Evolutionary conservation across 2,797 vertebrate species (phyloP).

Genomic region (Pantherophis vulpinus): DNA sequence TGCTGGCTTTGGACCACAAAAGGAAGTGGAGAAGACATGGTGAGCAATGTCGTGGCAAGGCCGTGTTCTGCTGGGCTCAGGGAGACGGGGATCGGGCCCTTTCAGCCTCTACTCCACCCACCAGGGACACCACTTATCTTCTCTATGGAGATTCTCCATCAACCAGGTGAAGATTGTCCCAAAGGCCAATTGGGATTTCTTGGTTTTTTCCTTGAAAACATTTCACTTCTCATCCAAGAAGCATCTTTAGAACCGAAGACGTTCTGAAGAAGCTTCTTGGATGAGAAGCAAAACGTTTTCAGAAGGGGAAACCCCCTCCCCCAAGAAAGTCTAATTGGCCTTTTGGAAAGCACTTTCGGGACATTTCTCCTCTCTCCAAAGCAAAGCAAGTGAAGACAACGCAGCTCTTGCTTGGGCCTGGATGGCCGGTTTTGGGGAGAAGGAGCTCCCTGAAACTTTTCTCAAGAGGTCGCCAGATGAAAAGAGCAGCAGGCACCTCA

Average conservation of each 20-base stretch:
- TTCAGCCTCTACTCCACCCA: not conserved
- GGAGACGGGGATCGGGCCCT: not conserved
- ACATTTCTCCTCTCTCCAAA: not conserved
- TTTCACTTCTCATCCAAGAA: not conserved
- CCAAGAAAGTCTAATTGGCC: not conserved
- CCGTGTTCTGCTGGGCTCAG: fast-evolving
- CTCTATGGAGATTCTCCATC: not conserved
- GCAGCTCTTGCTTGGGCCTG: not conserved
- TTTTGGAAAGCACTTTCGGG: not conserved
- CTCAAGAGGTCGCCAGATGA: no score
- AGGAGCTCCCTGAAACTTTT: not conserved
- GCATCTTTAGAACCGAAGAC: not conserved
- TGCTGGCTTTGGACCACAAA: constrained; percentile 74
- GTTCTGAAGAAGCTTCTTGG: not conserved
- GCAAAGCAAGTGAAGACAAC: not conserved
- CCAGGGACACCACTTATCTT: not conserved
- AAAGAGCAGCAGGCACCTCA: not conserved
- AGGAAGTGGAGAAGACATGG: constrained; percentile 36
- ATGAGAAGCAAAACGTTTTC: not conserved
- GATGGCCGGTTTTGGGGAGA: not conserved
- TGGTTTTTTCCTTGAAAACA: not conserved
- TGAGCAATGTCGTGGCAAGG: not conserved
- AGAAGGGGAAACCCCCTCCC: no score
- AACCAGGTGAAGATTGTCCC: not conserved
- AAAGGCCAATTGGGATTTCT: not conserved